Percentiles rank a stretch among this genome's conserved stretches.
These are phyloP conservation scores for Sterrhoptilus dennistouni DNA, from an alignment of 2,113 vertebrate species.

Conservation along the genomic window DNA sequence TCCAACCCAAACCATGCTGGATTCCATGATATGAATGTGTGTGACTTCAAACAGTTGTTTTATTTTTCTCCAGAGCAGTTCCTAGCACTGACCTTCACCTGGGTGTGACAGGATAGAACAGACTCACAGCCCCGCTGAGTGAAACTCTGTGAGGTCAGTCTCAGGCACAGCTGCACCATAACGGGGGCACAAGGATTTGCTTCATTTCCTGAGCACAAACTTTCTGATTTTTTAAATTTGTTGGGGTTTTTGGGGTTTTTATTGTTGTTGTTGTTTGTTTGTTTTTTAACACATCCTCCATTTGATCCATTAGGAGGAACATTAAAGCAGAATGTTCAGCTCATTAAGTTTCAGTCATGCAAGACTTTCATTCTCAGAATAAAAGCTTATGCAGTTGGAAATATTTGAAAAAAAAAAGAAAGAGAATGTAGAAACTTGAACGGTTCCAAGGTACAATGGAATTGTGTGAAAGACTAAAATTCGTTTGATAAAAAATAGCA, in stretches of 20 bases:
- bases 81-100: background rate
- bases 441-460: background rate
- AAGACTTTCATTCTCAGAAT: background rate
- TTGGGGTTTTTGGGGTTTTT: no score
- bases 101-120: background rate
- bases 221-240: background rate
- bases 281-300: background rate
- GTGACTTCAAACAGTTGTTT: background rate
- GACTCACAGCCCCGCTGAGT: background rate
- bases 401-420: background rate
- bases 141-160: background rate
- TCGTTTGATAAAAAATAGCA: background rate
- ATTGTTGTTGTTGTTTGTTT: background rate
- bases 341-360: slow-evolving; percentile 6
- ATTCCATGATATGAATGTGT: background rate
- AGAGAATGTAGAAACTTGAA: background rate
- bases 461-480: background rate
- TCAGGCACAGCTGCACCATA: background rate
- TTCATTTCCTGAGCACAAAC: background rate
- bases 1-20: background rate
- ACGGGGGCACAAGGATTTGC: background rate
- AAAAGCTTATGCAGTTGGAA: slow-evolving; percentile 2
- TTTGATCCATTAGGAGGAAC: background rate
- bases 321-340: background rate
- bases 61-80: background rate